Conservation (phyloP, 2,888 invertebrate species). For the Bombylius major region DNA sequence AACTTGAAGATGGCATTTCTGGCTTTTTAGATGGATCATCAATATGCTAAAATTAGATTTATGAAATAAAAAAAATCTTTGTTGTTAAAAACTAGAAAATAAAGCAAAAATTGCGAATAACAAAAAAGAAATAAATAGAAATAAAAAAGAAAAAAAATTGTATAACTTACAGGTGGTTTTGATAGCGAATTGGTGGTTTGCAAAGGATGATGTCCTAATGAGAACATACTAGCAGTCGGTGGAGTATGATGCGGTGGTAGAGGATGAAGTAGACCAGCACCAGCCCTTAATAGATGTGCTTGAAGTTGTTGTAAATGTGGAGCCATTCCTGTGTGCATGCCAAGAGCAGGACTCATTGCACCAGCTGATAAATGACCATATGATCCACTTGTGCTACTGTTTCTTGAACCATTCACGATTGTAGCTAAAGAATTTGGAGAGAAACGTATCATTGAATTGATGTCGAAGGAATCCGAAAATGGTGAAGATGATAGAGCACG, state of each 20-base stretch:
- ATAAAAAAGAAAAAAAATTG: neutral
- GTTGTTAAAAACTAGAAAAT: neutral
- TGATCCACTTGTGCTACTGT: conserved; percentile 84
- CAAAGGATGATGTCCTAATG: conserved; percentile 27
- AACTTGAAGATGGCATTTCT: conserved; percentile 12
- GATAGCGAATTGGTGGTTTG: conserved; percentile 10
- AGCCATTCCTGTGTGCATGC: conserved; percentile 41
- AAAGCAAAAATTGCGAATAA: neutral
- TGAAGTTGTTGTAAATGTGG: conserved; percentile 61
- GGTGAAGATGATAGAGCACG: conserved; percentile 88
- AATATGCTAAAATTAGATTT: neutral
- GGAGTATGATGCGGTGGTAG: conserved; percentile 28
- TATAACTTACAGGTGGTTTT: conserved; percentile 10
- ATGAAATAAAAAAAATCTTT: neutral
- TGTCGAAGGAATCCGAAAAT: conserved; percentile 89
- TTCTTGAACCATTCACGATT: conserved; percentile 69
- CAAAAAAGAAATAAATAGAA: too few relatives aligned
- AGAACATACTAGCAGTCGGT: conserved; percentile 26
- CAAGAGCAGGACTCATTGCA: conserved; percentile 77
- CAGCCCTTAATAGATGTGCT: conserved; percentile 62
- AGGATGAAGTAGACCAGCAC: conserved; percentile 33
- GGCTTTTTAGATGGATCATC: conserved; percentile 1
- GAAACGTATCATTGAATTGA: conserved; percentile 90
- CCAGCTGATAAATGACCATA: conserved; percentile 94
- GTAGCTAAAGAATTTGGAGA: conserved; percentile 84